Conservation (phyloP, 2,113 vertebrate genomes). For the Galeopterus variegatus region DNA sequence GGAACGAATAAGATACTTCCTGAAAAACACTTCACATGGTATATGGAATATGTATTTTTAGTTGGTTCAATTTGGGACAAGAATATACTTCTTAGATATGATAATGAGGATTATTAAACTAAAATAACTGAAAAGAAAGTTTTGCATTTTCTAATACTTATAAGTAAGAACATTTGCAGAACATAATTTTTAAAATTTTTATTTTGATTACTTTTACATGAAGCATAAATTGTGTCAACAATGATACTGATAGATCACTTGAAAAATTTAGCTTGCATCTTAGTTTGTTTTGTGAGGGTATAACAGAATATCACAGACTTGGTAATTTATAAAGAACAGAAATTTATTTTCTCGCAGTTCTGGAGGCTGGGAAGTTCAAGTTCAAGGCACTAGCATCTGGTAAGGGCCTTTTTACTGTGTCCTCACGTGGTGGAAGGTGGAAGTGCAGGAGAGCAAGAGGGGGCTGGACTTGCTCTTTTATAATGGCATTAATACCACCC, state of each 20-base stretch:
- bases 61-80: constrained; percentile 24
- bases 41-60: constrained; percentile 23
- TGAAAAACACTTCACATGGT: not conserved
- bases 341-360: not conserved
- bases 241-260: constrained; percentile 26
- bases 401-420: not conserved
- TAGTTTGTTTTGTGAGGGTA: not conserved
- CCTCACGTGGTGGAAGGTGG: not conserved
- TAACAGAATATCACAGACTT: not conserved
- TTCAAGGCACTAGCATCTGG: not conserved
- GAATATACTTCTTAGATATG: not conserved
- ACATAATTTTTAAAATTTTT: not conserved
- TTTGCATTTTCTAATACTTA: constrained; percentile 50
- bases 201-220: constrained; percentile 46
- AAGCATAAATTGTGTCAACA: constrained; percentile 45
- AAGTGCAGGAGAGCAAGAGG: not conserved
- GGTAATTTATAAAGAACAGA: not conserved
- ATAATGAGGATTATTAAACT: constrained; percentile 5
- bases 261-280: constrained; percentile 25
- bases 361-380: not conserved
- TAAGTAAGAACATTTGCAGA: not conserved
- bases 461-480: not conserved
- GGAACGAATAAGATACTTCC: constrained; percentile 2
- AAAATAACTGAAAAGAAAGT: constrained; percentile 53
- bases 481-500: not conserved